Base-by-base conservation (phyloP, 2,888 invertebrate species). In the Aplocera efformata region DNA sequence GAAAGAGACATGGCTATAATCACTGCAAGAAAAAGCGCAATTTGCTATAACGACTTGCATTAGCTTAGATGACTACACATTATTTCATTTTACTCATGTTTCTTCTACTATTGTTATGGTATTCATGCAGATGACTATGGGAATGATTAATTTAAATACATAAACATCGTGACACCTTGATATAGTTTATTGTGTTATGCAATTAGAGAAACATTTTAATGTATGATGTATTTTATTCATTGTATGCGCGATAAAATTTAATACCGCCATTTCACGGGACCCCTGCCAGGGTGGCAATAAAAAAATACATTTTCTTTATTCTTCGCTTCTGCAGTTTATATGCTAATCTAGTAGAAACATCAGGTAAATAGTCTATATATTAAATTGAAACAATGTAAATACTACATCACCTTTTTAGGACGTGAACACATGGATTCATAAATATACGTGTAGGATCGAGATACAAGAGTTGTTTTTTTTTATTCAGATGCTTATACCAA, bases 321-420 rank as follows among this genome's bases (percentile, higher is more conserved):
- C 34, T 20, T 27, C 9, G 26, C 29, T 23, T 51, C 28, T 34
- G 34, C 44, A 30, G 46, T 63, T 53, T 52, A 41, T 57, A 65
- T 63, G 67, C 32, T 58, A 67, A 63, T 64, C 50, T 42, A 58
- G 55, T 50, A 20, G 40, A 47, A 53, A 41, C 32, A 37, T 23
- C 46, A 33, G 53, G 52, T 53, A 55, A 59, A 53, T 46, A 52
- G 31, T 29, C 26, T 31, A 30, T 37, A 42, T 21, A 33, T 36
- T 34, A 37, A 29, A 31, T 21, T 38, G 8, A 10, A 22, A 32
- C 26, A 37, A n/a, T 34, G 33, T 29, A 35, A 44, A 35, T 32
- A 39, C 23, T 22, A 28, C 38, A 23, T 22, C 17, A n/a, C 27
- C 35, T 32, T 43, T 34, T 34, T 23, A 21, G 38, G 23, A 32